Percentiles rank a stretch among this genome's conserved stretches.
Evolutionary conservation across 2,113 vertebrate genomes (phyloP).

Genomic region (Ophthalmolycus amberensis): DNA sequence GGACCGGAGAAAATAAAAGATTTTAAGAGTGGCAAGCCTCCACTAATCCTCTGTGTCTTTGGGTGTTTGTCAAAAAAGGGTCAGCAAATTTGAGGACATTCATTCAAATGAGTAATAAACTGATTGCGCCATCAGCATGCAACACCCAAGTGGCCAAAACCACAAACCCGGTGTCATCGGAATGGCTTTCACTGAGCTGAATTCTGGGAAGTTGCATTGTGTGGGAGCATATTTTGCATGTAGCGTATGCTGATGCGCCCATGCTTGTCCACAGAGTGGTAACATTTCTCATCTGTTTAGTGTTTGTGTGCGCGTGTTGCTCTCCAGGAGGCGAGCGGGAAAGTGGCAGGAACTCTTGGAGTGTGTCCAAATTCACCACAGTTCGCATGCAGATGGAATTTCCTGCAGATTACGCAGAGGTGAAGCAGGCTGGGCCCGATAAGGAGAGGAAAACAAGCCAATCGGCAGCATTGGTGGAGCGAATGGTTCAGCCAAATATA

Average conservation of each 20-base stretch:
- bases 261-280: conserved; percentile 42
- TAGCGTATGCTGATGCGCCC: conserved; percentile 41
- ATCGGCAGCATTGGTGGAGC: conserved; percentile 59
- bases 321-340: conserved; percentile 58
- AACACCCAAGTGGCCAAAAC: conserved; percentile 53
- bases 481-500: conserved; percentile 53
- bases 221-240: conserved; percentile 46
- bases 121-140: conserved; percentile 53
- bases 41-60: conserved; percentile 62
- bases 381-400: conserved; percentile 81
- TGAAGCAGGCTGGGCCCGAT: conserved; percentile 68
- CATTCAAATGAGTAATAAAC: conserved; percentile 27
- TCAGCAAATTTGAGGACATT: conserved; percentile 34
- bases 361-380: conserved; percentile 71
- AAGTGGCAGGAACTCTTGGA: conserved; percentile 75
- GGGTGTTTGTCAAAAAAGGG: conserved; percentile 27
- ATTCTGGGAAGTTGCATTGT: conserved; percentile 19
- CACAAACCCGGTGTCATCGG: conserved; percentile 57
- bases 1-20: conserved; percentile 45
- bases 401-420: conserved; percentile 81
- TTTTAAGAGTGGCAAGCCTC: conserved; percentile 53
- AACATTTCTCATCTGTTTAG: conserved; percentile 51
- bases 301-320: background rate
- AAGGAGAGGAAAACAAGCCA: conserved; percentile 70
- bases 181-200: conserved; percentile 11